phyloP scores from a whole-genome alignment of 2,888 invertebrate species.

The Nematopogon swammerdamellus region DNA sequence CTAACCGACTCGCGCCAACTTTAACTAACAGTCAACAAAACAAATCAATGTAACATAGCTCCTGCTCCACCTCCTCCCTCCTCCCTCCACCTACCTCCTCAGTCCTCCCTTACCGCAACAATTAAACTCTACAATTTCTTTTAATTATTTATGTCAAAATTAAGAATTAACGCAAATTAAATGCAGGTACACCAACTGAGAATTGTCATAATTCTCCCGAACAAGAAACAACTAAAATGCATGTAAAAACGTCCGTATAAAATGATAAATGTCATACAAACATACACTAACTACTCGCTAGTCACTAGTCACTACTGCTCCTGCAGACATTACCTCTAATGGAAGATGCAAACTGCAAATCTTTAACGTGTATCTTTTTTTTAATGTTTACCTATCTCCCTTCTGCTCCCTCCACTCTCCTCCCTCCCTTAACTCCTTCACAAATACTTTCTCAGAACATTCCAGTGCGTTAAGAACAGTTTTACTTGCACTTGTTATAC shows the following conservation, averaged over 20 bases:
- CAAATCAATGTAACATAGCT: conserved; percentile 23
- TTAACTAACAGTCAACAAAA: conserved; percentile 20
- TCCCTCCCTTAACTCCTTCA: background rate
- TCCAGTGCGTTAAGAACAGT: conserved; percentile 40
- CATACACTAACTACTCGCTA: conserved; percentile 31
- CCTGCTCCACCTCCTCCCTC: conserved; percentile 20
- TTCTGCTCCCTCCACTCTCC: too few species aligned
- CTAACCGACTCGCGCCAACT: conserved; percentile 20
- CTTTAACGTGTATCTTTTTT: conserved; percentile 39
- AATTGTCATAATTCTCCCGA: conserved; percentile 48
- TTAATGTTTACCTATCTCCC: too few species aligned
- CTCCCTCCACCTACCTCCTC: too few species aligned
- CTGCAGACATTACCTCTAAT: conserved; percentile 49
- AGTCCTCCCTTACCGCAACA: conserved; percentile 17
- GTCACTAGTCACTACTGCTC: conserved; percentile 18
- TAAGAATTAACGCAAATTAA: conserved; percentile 45
- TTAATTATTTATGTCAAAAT: conserved; percentile 50
- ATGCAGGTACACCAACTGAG: conserved; percentile 60
- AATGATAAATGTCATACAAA: conserved; percentile 24
- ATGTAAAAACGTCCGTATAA: conserved; percentile 20
- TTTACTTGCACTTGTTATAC: conserved; percentile 27
- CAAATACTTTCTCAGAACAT: conserved; percentile 12
- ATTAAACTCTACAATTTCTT: conserved; percentile 28
- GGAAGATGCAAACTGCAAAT: conserved; percentile 57
- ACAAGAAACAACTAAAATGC: conserved; percentile 44